Conservation (phyloP, 2,888 invertebrate genomes). For the Stictocephala bisonia region DNA sequence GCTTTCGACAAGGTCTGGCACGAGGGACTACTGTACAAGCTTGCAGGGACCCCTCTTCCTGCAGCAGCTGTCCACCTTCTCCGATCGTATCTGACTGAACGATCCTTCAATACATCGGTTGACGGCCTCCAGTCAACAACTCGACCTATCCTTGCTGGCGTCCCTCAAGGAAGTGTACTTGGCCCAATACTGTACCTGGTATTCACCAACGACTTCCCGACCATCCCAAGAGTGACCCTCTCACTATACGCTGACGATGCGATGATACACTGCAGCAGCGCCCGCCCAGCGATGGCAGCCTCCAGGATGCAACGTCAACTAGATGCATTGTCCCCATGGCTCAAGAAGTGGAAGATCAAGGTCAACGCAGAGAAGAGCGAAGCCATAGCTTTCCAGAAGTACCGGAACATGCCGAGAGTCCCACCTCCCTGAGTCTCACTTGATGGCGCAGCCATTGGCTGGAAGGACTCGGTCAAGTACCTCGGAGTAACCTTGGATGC, state of each 20-base stretch:
- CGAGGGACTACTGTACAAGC: conserved; percentile 58
- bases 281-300: neutral
- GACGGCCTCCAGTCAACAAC: neutral
- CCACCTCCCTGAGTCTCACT: no score
- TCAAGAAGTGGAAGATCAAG: no score
- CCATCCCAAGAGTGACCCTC: neutral
- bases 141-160: neutral
- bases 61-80: neutral
- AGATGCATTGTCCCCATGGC: neutral
- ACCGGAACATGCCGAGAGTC: no score
- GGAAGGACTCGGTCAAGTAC: no score
- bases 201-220: neutral
- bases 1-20: conserved; percentile 62
- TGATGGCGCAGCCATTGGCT: no score
- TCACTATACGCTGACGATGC: conserved; percentile 6
- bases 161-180: neutral
- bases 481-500: no score
- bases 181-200: neutral
- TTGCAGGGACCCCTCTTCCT: conserved; percentile 47
- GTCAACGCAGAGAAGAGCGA: neutral
- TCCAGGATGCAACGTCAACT: neutral
- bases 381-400: no score
- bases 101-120: neutral
- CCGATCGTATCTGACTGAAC: neutral
- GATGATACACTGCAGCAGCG: neutral